A percentile compares a stretch with the other conserved stretches of the same genome.
These are phyloP conservation scores for Sarcophaga carnaria DNA, from an alignment of 2,888 invertebrate species.

Conservation along the genomic window DNA sequence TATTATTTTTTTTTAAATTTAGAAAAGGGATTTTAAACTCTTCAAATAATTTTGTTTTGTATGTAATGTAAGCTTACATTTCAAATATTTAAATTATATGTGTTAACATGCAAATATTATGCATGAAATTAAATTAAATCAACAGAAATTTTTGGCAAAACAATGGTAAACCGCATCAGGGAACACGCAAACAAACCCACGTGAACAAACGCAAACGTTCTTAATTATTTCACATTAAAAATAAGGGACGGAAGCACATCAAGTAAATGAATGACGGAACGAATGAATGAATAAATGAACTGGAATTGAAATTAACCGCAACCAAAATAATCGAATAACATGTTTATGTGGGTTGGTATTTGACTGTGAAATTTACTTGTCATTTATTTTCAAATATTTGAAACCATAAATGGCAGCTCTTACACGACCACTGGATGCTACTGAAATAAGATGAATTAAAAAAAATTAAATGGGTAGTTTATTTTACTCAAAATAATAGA, in stretches of 20 bases:
- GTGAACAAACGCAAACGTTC: slow-evolving; percentile 3
- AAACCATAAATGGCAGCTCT: slow-evolving; percentile 15
- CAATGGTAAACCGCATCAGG: neutral
- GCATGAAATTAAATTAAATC: too few relatives aligned
- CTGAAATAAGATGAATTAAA: neutral
- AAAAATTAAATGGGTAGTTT: neutral
- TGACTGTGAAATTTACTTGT: neutral
- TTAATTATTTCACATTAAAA: slow-evolving; percentile 1
- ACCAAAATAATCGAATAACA: slow-evolving; percentile 23
- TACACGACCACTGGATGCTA: neutral
- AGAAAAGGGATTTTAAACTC: too few relatives aligned
- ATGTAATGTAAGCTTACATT: too few relatives aligned
- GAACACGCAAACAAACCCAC: neutral
- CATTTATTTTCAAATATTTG: neutral
- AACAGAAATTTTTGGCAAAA: too few relatives aligned
- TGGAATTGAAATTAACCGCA: slow-evolving; percentile 17
- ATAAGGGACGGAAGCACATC: too few relatives aligned
- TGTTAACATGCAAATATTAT: too few relatives aligned
- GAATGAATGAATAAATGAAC: slow-evolving; percentile 9
- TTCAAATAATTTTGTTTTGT: too few relatives aligned
- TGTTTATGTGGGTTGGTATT: neutral
- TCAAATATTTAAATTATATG: too few relatives aligned
- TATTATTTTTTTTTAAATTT: too few relatives aligned
- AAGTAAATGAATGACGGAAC: neutral
- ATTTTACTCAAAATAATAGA: too few relatives aligned